These are phyloP conservation scores for Chascanopsetta lugubris DNA, from an alignment of 2,113 vertebrate species.

Conservation along the genomic window DNA sequence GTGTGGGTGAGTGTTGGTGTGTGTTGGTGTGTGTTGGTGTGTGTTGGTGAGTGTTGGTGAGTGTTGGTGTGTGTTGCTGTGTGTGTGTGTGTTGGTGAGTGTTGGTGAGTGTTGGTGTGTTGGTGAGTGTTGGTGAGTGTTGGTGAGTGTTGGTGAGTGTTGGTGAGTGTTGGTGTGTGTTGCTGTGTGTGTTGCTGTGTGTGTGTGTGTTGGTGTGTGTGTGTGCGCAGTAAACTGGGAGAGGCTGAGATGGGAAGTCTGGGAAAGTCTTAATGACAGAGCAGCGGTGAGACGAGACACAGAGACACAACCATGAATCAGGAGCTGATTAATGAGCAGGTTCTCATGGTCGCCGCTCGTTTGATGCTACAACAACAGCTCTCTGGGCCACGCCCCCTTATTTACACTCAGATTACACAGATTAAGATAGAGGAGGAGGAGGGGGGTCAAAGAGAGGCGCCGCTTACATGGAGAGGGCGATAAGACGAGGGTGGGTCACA, in stretches of 20 bases:
- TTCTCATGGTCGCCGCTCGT: slow-evolving; percentile 67
- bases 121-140: too few relatives aligned
- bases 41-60: too few relatives aligned
- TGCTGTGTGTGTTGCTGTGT: slow-evolving; percentile 35
- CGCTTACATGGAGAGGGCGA: slow-evolving; percentile 31
- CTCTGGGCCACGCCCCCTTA: slow-evolving; percentile 57
- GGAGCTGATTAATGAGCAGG: slow-evolving; percentile 68
- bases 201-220: slow-evolving; percentile 36
- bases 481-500: slow-evolving; percentile 45
- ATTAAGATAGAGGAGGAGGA: slow-evolving; percentile 42
- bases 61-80: too few relatives aligned
- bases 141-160: neutral
- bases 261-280: slow-evolving; percentile 76
- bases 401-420: slow-evolving; percentile 72
- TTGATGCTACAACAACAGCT: slow-evolving; percentile 73
- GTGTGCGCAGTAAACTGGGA: slow-evolving; percentile 54
- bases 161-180: neutral
- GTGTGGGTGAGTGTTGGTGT: too few relatives aligned
- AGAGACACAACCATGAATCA: slow-evolving; percentile 73
- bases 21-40: too few relatives aligned
- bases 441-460: slow-evolving; percentile 43
- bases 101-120: too few relatives aligned
- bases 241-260: slow-evolving; percentile 72
- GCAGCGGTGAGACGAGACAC: slow-evolving; percentile 62
- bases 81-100: too few relatives aligned